Percentiles rank a stretch among this genome's conserved stretches.
phyloP scores from a whole-genome alignment of 2,113 vertebrate genomes.

The Macroglossus sobrinus region DNA sequence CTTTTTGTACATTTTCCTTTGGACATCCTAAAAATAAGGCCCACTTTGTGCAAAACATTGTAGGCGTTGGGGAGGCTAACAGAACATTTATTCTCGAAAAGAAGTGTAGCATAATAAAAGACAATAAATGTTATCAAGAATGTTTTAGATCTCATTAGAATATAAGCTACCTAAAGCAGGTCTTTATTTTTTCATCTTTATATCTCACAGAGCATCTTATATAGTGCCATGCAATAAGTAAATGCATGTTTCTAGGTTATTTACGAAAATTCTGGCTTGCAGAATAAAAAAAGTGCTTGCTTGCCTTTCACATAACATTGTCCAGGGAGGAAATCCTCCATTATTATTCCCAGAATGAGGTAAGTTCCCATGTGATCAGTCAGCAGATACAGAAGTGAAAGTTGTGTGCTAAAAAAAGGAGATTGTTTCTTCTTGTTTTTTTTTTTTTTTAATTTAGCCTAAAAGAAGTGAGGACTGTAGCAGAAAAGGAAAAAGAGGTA shows the following conservation, averaged over 20 bases:
- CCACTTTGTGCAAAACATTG: not conserved
- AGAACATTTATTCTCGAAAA: not conserved
- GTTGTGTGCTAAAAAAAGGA: constrained; percentile 14
- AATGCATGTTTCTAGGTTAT: not conserved
- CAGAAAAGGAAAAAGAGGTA: not conserved
- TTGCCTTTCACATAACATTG: constrained; percentile 11
- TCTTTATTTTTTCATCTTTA: not conserved
- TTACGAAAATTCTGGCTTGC: not conserved
- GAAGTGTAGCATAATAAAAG: not conserved
- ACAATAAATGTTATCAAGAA: not conserved
- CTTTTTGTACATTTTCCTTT: not conserved
- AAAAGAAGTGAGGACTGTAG: not conserved
- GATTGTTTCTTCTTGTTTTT: not conserved
- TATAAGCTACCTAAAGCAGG: not conserved
- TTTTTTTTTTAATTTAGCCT: constrained; percentile 1
- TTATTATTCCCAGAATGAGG: not conserved
- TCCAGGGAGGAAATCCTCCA: not conserved
- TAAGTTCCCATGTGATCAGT: constrained; percentile 10
- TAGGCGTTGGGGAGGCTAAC: not conserved
- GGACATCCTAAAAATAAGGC: not conserved
- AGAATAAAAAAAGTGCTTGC: not conserved
- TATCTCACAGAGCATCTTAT: not conserved
- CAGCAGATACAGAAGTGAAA: constrained; percentile 48
- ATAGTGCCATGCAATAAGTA: not conserved
- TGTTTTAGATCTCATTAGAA: not conserved